Base-by-base conservation (phyloP, 2,113 vertebrate genomes). In the Aepyceros melampus region DNA sequence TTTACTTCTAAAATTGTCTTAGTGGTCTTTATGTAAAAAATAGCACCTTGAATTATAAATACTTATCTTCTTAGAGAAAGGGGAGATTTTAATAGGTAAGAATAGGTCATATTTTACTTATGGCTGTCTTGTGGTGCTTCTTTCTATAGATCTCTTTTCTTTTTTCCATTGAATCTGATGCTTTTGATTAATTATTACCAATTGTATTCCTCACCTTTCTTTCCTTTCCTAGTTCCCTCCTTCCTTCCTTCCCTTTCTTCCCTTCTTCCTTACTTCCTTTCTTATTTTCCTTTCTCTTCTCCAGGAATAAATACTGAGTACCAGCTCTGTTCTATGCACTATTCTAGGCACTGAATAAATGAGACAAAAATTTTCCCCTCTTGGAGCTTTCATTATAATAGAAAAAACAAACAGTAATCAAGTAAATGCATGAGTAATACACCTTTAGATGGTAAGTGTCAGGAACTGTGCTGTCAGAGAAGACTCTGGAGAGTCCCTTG, bases 1-100 rank as follows among this genome's bases (percentile, higher is more conserved):
- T 27, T 94, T 84, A 49, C 95, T 94, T 89, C 21, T 53, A 94
- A 91, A 91, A 67, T 88, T 90, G 6, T 89, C 8, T 55, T 97
- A 87, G 55, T 93, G 36, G 2, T 16, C 27, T 96, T 94, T 82
- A 74, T 82, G 11, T 95, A 87, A 93, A 89, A 71, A 56, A 87
- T 17, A 78, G 13, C 60, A n/a, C 7, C 25, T 93, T 89, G 83
- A 95, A 67, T 93, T 87, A 53, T 82, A 43, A 92, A 49, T 95
- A 88, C 36, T 64, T 4, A 78, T 60, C 95, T 93, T 90, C 29
- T 84, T 85, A 64, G 29, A 91, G n/a, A 86, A 16, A 89, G 27
- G 53, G 23, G 31, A 76, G 9, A 83, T n/a, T 79, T 87, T 58
- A 56, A 55, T 83, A 89, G 8, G 17, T 62, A 60, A 94, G 8